Base-by-base conservation (phyloP, 2,797 vertebrate species). In the Artibeus jamaicensis region DNA sequence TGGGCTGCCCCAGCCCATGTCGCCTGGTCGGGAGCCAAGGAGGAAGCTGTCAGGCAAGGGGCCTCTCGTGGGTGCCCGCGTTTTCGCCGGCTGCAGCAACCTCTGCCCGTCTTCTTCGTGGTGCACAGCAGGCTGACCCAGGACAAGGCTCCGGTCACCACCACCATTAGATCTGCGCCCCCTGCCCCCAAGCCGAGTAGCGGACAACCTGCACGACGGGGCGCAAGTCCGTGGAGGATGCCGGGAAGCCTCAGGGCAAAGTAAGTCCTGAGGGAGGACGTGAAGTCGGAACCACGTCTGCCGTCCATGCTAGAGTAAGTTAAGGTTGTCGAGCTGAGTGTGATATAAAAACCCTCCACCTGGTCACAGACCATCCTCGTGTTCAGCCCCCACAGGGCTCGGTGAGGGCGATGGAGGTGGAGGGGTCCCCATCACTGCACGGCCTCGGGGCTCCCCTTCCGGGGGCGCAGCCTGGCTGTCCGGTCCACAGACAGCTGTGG, bases 201-300 rank as follows among this genome's bases (percentile, higher is more conserved):
- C 24, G 5, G 18, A 4, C 0, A 0, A 2, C 46, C 81, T 29
- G 76, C 9, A 10, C 46, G 14, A 4, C 0, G 0, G 24, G 2
- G 2, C 4, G 11, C 11, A 8, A 7, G 39, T 34, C 48, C 32
- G 19, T 18, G 53, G 53, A 65, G 46, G 57, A 10, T 1, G 9
- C 26, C 16, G 71, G 12, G 29, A 34, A 9, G n/a, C 32, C 24
- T 83, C 46, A 16, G 19, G 53, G 42, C 16, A 68, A n/a, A 67
- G 78, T 22, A 9, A 2, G 9, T 53, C 19, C 3, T 44, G 84
- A 24, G 46, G 44, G 62, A 26, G 87, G 59, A 37, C 26, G 65
- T 21, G 24, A 62, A 14, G 59, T 37, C 4, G 9, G 74, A 67
- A 11, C 34, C 14, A n/a, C n/a, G 26, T 19, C 26, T 62, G 74